Evolutionary conservation across 2,797 vertebrate genomes (phyloP), one percentile per base, ranked within the genome.

Genomic region (Fratercula arctica): DNA sequence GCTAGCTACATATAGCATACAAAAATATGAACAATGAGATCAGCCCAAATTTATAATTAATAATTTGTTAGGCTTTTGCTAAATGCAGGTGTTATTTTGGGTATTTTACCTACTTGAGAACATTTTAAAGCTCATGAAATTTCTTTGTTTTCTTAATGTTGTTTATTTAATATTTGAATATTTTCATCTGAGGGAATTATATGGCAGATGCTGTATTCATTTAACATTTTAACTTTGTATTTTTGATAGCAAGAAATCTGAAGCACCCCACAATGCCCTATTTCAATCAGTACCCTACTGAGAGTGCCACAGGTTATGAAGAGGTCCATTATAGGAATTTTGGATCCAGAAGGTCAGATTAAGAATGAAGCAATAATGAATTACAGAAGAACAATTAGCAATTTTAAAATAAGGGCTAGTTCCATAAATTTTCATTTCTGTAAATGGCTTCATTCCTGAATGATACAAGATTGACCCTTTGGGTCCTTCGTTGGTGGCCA

Each of bases 281-380:
- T 31, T 91, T 91, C 57, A 76, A 84, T 54, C 46, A 87, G 67
- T 51, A 63, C 24, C 39, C 64, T 87, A 41, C 25, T 48, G 31
- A 51, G 43, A 59, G 28, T 73, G 51, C 16, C 79, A 93, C 43
- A 82, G 35, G 51, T 78, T 84, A 82, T 10, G 14, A 83, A 86
- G 21, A 89, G 45, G 61, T 59, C 64, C 19, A 26, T 48, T 81
- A 67, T 1, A 54, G 24, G 69, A 81, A 89, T 88, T 94, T 76
- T 35, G 51, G 59, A 92, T 87, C 64, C 59, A 89, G 92, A 83
- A 90, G n/a, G 68, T 87, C 61, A 63, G 85, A 87, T 91, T 89
- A 92, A 87, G 61, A 91, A 61, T 3, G 6, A 75, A 63, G 51
- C 24, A 78, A 66, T 46, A 87, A 82, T 19, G 46, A 94, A 95